A percentile compares a stretch with the other conserved stretches of the same genome.
phyloP scores from a whole-genome alignment of 2,888 invertebrate species.

The Stramonita haemastoma region DNA sequence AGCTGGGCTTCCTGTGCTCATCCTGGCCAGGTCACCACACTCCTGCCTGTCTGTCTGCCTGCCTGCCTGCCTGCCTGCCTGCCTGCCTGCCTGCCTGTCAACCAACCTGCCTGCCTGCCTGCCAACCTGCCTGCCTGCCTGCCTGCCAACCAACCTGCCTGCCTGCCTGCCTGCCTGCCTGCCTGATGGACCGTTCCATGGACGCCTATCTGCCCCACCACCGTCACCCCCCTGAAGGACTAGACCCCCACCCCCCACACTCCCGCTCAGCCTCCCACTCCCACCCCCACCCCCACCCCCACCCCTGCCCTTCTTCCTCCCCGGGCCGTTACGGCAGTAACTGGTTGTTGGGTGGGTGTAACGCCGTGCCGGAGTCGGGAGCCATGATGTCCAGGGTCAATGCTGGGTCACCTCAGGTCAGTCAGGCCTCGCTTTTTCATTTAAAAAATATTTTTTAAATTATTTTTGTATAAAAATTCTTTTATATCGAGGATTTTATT shows the following conservation, averaged over 20 bases:
- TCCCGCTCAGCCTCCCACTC: neutral
- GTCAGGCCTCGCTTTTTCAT: neutral
- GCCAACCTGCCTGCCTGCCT: too few relatives aligned
- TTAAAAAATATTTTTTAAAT: slow-evolving; percentile 17
- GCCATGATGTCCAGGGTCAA: slow-evolving; percentile 6
- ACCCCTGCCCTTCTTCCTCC: neutral
- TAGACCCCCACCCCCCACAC: neutral
- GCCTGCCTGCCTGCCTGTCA: too few relatives aligned
- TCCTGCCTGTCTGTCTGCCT: too few relatives aligned
- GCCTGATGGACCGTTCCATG: neutral
- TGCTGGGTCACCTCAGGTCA: neutral
- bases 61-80: too few relatives aligned
- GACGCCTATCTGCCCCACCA: neutral
- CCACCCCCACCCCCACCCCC: slow-evolving; percentile 13
- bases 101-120: too few relatives aligned
- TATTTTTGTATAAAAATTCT: too few relatives aligned
- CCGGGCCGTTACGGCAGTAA: neutral
- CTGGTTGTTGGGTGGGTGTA: slow-evolving; percentile 4
- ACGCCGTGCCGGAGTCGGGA: neutral
- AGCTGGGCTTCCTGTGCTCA: too few relatives aligned
- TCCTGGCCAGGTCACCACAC: too few relatives aligned
- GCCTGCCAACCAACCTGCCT: too few relatives aligned
- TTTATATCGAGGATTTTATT: too few relatives aligned
- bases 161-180: too few relatives aligned
- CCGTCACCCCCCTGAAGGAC: neutral